These are phyloP conservation scores for Ochotona curzoniae DNA, from an alignment of 2,113 vertebrate genomes.

Conservation along the genomic window DNA sequence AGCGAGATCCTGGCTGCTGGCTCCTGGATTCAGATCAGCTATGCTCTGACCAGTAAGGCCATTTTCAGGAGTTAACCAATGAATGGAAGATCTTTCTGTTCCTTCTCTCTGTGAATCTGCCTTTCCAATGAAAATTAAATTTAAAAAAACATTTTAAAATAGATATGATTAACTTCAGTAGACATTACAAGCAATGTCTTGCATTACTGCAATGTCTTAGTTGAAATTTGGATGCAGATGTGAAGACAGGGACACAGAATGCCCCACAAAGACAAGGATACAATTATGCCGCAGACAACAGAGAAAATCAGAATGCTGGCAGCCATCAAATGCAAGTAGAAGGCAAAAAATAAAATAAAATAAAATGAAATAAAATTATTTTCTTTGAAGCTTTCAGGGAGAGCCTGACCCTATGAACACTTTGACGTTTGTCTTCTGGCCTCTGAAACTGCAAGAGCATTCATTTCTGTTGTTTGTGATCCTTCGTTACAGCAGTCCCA, in stretches of 20 bases:
- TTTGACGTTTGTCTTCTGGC: neutral
- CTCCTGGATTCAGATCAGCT: no score
- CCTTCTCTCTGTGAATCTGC: no score
- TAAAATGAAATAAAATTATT: neutral
- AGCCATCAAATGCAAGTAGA: neutral
- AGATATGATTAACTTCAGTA: constrained; percentile 1
- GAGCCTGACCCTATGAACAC: neutral
- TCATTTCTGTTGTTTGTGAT: neutral
- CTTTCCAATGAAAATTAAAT: no score
- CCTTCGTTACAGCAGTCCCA: neutral
- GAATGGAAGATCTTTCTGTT: no score
- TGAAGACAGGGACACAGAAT: neutral
- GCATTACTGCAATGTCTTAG: neutral
- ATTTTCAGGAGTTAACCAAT: no score
- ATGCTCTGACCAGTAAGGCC: no score
- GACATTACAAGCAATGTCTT: neutral
- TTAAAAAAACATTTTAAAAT: neutral
- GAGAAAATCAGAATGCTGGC: neutral
- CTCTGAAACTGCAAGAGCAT: neutral
- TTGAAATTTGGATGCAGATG: neutral
- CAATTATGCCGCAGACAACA: neutral
- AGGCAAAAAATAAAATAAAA: no score
- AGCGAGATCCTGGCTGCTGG: no score
- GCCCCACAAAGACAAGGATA: neutral
- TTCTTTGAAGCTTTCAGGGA: neutral